Evolutionary conservation across 1,140 invertebrate genomes (phyloP), one percentile per base, ranked within the genome.

Genomic region (Temnothorax longispinosus): DNA sequence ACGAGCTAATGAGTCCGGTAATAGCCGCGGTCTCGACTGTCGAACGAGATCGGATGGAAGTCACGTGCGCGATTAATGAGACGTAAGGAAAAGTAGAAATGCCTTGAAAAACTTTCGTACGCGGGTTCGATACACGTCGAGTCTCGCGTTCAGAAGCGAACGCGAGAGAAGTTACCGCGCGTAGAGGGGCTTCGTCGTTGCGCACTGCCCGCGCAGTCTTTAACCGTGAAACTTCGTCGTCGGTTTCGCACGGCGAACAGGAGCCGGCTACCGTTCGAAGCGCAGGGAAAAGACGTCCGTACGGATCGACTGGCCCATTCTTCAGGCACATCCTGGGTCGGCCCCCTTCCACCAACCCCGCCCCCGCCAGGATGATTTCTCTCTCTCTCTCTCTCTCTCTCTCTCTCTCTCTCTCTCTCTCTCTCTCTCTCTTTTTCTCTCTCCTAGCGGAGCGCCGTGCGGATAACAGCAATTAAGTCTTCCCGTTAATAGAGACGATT

Each of bases 401-500:
- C 38, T 10, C 11, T 71, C 87, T 90, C 60, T 74, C 32, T 67
- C n/a, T 77, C 62, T 60, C 65, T 90, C 62, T 76, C 35, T 62
- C 11, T 38, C 8, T 41, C 35, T 56, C 15, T 4, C 7, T n/a
- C 15, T 41, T 13, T n/a, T 44, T 52, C 8, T 77, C 32, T 86
- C 85, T 90, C 84, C 89, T 91, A 92, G 90, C 90, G 90, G 88
- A 91, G 87, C 91, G 82, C 92, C 86, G 92, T 88, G 92, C 90
- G 94, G 94, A 95, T 95, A 95, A 95, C 93, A 95, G 93, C 94
- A 95, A 95, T 95, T 95, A 95, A 95, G 91, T 91, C 91, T 90
- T 87, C 87, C 94, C 94, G 93, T 94, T 95, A 95, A 95, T 95
- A 94, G 93, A 94, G 93, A 95, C 94, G 92, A 95, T 94, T 94